A percentile compares a stretch with the other conserved stretches of the same genome.
These are phyloP conservation scores for Orientallactaga sibirica DNA, from an alignment of 2,797 vertebrate species.

Conservation along the genomic window DNA sequence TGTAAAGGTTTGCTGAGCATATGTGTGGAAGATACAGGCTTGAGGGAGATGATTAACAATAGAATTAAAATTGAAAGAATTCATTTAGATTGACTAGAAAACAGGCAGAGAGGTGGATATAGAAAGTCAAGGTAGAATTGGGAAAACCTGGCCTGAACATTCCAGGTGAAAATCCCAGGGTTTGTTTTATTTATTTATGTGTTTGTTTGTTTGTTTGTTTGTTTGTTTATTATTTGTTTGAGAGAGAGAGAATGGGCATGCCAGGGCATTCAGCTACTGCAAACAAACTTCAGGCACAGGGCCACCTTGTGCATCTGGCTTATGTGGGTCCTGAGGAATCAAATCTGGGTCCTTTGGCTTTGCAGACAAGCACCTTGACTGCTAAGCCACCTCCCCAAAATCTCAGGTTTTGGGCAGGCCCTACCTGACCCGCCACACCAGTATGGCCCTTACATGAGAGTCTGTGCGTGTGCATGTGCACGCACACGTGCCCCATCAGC, in stretches of 20 bases:
- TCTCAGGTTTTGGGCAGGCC: neutral
- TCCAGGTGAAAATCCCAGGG: neutral
- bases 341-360: no score
- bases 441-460: no score
- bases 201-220: no score
- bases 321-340: no score
- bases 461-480: accelerated
- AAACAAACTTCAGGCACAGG: no score
- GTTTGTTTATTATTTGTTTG: no score
- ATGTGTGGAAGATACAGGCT: neutral
- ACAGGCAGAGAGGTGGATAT: neutral
- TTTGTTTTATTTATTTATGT: neutral
- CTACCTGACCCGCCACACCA: neutral
- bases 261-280: no score
- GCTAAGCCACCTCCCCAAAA: neutral
- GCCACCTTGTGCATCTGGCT: no score
- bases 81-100: neutral
- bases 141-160: neutral
- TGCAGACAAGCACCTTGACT: no score
- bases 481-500: accelerated
- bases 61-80: neutral
- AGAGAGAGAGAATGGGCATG: no score
- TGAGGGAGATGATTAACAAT: neutral
- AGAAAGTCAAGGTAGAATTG: neutral
- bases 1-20: neutral